These are phyloP conservation scores for Oenanthe oenanthe DNA, from an alignment of 2,113 vertebrate genomes.

Conservation along the genomic window DNA sequence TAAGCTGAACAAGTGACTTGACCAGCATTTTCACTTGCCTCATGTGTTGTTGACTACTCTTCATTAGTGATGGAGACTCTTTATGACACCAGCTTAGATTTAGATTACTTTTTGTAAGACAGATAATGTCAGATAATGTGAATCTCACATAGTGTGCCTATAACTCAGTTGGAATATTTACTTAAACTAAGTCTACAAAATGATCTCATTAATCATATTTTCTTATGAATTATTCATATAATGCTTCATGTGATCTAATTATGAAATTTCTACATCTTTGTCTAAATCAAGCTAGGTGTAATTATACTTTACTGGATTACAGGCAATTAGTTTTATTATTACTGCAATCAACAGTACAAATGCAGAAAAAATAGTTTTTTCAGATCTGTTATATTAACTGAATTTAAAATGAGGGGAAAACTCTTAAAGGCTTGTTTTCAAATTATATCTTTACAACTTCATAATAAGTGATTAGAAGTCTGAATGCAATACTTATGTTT, in stretches of 20 bases:
- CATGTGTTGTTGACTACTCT: neutral
- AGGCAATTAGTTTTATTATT: constrained; percentile 53
- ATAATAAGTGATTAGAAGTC: constrained; percentile 14
- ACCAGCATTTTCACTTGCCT: neutral
- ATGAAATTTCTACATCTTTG: constrained; percentile 12
- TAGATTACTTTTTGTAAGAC: neutral
- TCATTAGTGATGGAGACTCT: neutral
- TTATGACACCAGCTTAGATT: neutral
- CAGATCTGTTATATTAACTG: neutral
- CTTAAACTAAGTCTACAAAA: neutral
- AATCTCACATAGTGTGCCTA: neutral
- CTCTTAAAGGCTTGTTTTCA: neutral
- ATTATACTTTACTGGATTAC: constrained; percentile 50
- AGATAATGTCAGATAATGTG: neutral
- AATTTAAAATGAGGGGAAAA: constrained; percentile 19
- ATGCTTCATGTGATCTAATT: neutral
- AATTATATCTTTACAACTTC: constrained; percentile 9
- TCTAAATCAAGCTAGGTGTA: constrained; percentile 31
- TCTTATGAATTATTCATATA: constrained; percentile 45
- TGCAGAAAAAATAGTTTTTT: constrained; percentile 13
- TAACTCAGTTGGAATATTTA: neutral
- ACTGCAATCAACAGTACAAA: constrained; percentile 46
- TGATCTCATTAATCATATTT: neutral
- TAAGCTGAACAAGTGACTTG: neutral
- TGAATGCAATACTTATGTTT: neutral